These are phyloP conservation scores for Epistrophella euchroma DNA, from an alignment of 2,888 invertebrate species.

Conservation along the genomic window DNA sequence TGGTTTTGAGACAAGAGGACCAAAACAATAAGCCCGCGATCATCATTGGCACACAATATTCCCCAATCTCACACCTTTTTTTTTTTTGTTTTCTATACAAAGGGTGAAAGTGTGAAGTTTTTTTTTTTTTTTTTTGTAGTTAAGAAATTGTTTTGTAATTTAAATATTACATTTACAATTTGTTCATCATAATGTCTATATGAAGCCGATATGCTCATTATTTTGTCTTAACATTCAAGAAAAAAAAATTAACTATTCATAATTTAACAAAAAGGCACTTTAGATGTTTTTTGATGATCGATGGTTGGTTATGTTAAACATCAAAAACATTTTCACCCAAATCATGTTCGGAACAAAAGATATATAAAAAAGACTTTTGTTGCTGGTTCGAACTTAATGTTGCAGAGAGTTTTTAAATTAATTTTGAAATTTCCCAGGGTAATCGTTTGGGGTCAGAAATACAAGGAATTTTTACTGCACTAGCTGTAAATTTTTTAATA, in stretches of 20 bases:
- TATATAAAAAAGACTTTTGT: no score
- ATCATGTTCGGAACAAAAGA: constrained; percentile 14
- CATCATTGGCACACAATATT: constrained; percentile 21
- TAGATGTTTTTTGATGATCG: constrained; percentile 46
- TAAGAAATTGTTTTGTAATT: constrained; percentile 64
- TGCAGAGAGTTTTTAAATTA: background rate
- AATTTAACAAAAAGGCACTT: constrained; percentile 30
- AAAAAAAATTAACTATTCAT: constrained; percentile 14
- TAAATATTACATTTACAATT: constrained; percentile 49
- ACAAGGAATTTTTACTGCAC: no score
- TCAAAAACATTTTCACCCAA: constrained; percentile 44
- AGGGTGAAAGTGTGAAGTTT: constrained; percentile 68
- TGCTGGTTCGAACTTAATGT: background rate
- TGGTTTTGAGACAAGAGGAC: constrained; percentile 19
- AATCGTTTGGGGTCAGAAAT: no score
- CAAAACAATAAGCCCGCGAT: constrained; percentile 18
- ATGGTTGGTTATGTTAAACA: constrained; percentile 44
- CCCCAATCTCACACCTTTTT: constrained; percentile 50
- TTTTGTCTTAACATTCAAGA: constrained; percentile 9
- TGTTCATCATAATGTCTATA: background rate
- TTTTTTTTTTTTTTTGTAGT: background rate
- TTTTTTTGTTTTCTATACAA: constrained; percentile 5
- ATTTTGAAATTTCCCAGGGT: no score
- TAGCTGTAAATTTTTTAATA: no score
- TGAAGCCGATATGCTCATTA: constrained; percentile 5